Conservation (phyloP, 1,140 invertebrate species). For the Drosophila nigromelanica region DNA sequence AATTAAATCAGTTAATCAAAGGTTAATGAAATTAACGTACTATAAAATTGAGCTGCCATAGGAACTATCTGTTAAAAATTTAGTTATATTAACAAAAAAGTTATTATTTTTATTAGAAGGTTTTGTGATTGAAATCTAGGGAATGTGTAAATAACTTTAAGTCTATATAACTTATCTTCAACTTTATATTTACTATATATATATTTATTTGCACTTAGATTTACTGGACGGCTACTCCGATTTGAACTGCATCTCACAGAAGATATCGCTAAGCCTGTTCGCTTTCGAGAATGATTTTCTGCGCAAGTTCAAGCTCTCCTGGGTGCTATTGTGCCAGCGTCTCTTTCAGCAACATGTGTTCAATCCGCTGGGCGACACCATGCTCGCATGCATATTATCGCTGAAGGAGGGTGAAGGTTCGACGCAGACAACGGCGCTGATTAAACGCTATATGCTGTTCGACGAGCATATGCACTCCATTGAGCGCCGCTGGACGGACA, state of each 20-base stretch:
- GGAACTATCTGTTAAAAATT: too few relatives aligned
- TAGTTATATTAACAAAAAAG: too few relatives aligned
- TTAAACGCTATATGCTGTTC: slow-evolving; percentile 79
- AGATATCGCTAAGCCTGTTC: slow-evolving; percentile 77
- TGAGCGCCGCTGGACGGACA: slow-evolving; percentile 77
- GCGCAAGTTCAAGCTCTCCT: slow-evolving; percentile 79
- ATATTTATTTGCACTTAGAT: slow-evolving; percentile 54
- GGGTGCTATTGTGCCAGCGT: slow-evolving; percentile 81
- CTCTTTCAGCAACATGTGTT: slow-evolving; percentile 83
- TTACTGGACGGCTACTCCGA: slow-evolving; percentile 82
- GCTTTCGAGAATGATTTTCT: slow-evolving; percentile 83
- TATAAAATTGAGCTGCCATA: too few relatives aligned
- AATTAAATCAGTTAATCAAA: too few relatives aligned
- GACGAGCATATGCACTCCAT: slow-evolving; percentile 83
- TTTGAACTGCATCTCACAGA: slow-evolving; percentile 78
- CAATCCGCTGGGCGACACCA: slow-evolving; percentile 71
- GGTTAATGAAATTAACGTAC: too few relatives aligned
- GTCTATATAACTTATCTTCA: too few relatives aligned
- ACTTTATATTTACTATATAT: too few relatives aligned
- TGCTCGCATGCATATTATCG: slow-evolving; percentile 79
- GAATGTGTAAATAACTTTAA: too few relatives aligned
- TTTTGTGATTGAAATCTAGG: too few relatives aligned
- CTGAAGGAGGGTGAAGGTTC: slow-evolving; percentile 74
- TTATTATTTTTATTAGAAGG: too few relatives aligned
- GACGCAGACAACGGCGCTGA: slow-evolving; percentile 65